Evolutionary conservation across 2,797 vertebrate species (phyloP).

Genomic region (Coccyzus lansbergi): DNA sequence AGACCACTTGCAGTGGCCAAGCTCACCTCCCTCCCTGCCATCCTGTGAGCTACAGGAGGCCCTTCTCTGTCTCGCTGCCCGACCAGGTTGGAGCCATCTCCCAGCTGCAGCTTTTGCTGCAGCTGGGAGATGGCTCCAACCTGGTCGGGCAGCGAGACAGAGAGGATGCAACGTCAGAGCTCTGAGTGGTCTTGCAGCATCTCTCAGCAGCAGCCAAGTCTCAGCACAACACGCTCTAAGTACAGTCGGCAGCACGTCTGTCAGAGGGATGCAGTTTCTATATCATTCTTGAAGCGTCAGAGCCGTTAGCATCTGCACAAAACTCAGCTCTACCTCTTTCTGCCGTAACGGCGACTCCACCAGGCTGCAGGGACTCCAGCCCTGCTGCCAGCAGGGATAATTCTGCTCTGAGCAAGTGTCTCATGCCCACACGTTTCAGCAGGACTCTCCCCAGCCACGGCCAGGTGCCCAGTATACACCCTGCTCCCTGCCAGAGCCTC

Average conservation of each 20-base stretch:
- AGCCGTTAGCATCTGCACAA: rapidly evolving
- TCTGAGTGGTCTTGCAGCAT: neutral
- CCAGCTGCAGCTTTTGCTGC: too few species aligned
- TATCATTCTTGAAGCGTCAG: rapidly evolving
- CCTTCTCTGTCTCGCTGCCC: too few species aligned
- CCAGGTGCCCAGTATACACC: neutral
- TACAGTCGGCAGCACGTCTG: neutral
- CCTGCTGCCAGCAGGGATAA: neutral
- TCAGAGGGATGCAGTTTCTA: rapidly evolving
- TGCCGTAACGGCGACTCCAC: rapidly evolving
- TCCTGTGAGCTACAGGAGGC: rapidly evolving
- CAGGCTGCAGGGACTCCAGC: neutral
- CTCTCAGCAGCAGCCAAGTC: neutral
- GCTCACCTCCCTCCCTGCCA: rapidly evolving
- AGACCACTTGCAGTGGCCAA: rapidly evolving
- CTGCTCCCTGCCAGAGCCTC: rapidly evolving
- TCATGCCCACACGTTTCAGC: rapidly evolving
- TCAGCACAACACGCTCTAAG: rapidly evolving
- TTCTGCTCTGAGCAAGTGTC: rapidly evolving
- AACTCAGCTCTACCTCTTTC: neutral
- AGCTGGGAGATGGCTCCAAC: rapidly evolving
- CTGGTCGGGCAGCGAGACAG: too few species aligned
- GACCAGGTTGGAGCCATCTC: too few species aligned
- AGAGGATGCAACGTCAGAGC: rapidly evolving
- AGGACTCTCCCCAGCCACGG: rapidly evolving